Evolutionary conservation across 2,113 vertebrate species (phyloP).

Genomic region (Microcebus griseorufus): DNA sequence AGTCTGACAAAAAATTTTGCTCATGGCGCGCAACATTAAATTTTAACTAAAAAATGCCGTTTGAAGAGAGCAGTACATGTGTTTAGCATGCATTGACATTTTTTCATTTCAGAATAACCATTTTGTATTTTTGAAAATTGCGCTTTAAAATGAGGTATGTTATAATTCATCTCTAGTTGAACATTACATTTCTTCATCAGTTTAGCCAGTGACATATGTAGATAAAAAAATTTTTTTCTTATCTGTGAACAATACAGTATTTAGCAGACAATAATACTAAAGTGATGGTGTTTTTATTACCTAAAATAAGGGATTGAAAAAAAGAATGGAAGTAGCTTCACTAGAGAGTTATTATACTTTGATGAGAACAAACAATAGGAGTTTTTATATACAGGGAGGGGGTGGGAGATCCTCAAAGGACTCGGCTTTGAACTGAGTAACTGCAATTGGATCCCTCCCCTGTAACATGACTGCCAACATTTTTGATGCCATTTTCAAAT

Average conservation of each 20-base stretch:
- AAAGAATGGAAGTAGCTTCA: conserved; percentile 1
- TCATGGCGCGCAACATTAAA: neutral
- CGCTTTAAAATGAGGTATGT: neutral
- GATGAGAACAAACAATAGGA: neutral
- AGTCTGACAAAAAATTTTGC: conserved; percentile 8
- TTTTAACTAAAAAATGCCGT: conserved; percentile 42
- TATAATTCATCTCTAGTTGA: neutral
- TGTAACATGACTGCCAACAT: neutral
- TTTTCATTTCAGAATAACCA: conserved; percentile 33
- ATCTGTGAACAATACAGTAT: neutral
- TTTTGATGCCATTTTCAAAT: neutral
- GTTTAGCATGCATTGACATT: neutral
- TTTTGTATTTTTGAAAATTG: conserved; percentile 28
- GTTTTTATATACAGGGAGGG: neutral
- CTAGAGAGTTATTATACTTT: neutral
- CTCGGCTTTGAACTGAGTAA: neutral
- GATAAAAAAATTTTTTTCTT: neutral
- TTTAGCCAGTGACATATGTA: neutral
- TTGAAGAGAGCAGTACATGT: neutral
- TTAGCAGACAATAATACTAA: neutral
- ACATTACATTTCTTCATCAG: neutral
- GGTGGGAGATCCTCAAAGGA: neutral
- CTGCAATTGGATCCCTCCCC: neutral
- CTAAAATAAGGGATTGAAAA: neutral
- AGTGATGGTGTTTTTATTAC: neutral